Conservation (phyloP, 2,113 vertebrate genomes). For the Motacilla tschutschensis region DNA sequence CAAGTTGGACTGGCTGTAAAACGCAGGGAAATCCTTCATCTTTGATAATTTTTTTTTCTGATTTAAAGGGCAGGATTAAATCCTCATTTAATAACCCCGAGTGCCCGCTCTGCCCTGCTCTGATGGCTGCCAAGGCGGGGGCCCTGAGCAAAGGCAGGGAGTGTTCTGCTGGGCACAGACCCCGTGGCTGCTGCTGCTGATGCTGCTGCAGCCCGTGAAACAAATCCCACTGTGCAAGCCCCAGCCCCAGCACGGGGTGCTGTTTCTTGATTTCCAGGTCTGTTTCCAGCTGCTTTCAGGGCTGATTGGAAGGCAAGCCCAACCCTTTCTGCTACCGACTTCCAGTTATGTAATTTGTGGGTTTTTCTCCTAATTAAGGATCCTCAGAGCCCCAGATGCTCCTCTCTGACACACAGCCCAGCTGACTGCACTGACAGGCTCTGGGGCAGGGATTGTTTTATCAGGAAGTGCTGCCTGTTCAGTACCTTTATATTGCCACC, state of each 20-base stretch:
- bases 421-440: background rate
- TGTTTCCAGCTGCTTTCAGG: background rate
- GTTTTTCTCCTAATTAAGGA: background rate
- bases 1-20: background rate
- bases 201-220: background rate
- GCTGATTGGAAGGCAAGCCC: background rate
- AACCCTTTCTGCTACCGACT: background rate
- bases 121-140: background rate
- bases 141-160: background rate
- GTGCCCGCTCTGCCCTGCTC: conserved; percentile 13
- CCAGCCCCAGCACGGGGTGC: background rate
- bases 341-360: background rate
- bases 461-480: background rate
- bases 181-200: background rate
- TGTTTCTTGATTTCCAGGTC: background rate
- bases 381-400: background rate
- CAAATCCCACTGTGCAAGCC: background rate
- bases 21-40: conserved; percentile 31
- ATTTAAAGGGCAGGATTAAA: conserved; percentile 53
- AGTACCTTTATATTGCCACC: background rate
- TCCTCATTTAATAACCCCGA: conserved; percentile 41
- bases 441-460: background rate
- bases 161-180: background rate
- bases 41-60: conserved; percentile 20
- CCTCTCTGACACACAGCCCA: background rate